phyloP scores from a whole-genome alignment of 1,140 invertebrate genomes.

The Rhopalosiphum padi region DNA sequence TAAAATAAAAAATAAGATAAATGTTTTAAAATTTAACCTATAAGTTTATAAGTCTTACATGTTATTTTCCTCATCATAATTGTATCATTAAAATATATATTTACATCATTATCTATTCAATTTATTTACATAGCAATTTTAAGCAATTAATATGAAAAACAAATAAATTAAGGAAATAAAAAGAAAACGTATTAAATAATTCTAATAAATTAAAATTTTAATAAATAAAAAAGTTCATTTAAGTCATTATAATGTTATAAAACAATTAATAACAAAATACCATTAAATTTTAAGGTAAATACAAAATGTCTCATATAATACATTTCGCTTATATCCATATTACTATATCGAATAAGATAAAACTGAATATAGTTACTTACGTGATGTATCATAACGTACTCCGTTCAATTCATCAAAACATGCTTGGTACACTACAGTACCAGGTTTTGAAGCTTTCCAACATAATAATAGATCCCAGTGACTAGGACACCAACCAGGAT shows the following conservation, averaged over 20 bases:
- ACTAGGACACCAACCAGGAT: constrained; percentile 65
- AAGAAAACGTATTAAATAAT: background rate
- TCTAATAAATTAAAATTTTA: background rate
- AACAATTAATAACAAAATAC: background rate
- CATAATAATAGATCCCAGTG: constrained; percentile 78
- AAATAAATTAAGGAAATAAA: background rate
- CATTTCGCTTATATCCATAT: background rate
- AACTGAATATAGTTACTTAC: constrained; percentile 64
- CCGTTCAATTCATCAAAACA: constrained; percentile 81
- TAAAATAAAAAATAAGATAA: background rate
- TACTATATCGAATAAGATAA: background rate
- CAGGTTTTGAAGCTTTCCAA: constrained; percentile 76
- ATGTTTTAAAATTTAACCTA: too few relatives aligned
- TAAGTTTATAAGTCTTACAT: too few relatives aligned
- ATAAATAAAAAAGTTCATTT: background rate
- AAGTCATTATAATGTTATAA: background rate
- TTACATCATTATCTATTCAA: background rate
- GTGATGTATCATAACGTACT: constrained; percentile 75
- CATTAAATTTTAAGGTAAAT: background rate
- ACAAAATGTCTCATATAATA: background rate
- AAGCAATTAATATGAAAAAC: background rate
- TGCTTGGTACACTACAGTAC: constrained; percentile 70
- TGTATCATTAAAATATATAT: background rate
- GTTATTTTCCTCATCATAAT: background rate
- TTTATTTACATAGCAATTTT: background rate